Evolutionary conservation across 2,797 vertebrate genomes (phyloP).

Genomic region (Clarias fuscus): DNA sequence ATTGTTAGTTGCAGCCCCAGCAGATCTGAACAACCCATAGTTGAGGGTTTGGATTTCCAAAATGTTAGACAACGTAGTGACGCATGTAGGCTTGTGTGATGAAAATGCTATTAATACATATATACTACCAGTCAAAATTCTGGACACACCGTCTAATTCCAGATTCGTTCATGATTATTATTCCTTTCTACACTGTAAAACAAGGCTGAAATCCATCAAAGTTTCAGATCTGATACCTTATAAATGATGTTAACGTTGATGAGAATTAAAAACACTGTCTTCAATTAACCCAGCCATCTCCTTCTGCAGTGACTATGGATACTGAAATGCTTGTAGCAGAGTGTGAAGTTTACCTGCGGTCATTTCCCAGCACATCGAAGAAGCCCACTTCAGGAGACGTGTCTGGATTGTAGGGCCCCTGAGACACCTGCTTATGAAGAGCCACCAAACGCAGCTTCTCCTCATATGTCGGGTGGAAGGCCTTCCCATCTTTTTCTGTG

Average conservation of each 20-base stretch:
- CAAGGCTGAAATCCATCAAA: neutral
- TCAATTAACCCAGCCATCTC: neutral
- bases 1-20: too few species aligned
- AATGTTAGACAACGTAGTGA: neutral
- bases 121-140: too few species aligned
- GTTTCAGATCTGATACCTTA: neutral
- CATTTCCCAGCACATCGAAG: conserved; percentile 97
- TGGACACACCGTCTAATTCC: too few species aligned
- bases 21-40: neutral
- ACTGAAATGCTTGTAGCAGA: neutral
- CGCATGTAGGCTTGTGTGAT: neutral
- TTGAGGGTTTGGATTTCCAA: neutral
- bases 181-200: too few species aligned
- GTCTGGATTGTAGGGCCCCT: conserved; percentile 94
- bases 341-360: conserved; percentile 81
- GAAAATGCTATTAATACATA: neutral
- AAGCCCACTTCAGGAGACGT: conserved; percentile 96
- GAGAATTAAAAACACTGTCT: neutral
- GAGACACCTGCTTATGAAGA: conserved; percentile 90
- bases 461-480: conserved; percentile 97
- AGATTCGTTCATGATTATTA: too few species aligned
- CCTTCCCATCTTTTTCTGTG: conserved; percentile 97
- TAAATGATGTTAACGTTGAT: neutral
- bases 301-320: neutral
- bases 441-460: conserved; percentile 96